Base-by-base conservation (phyloP, 2,888 invertebrate genomes). In the Endotricha flammealis region DNA sequence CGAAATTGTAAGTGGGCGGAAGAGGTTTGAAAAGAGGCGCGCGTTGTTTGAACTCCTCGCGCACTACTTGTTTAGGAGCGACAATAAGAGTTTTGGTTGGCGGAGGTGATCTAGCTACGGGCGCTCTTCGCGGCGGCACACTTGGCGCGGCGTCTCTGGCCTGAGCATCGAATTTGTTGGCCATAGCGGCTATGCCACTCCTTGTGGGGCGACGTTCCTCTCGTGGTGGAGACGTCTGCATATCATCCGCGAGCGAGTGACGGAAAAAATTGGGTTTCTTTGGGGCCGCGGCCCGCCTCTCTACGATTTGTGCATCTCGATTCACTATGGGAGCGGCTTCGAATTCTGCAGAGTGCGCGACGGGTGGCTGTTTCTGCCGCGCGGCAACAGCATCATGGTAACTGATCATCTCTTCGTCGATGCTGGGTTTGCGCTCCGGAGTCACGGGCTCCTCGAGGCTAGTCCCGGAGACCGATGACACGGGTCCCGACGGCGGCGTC, bases 1-100 rank as follows among this genome's bases (percentile, higher is more conserved):
- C 82, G 38, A 85, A 86, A 43, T 86, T 86, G 43, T 83, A 81
- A 1, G 76, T 68, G 2, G 85, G 82, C 0, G 85, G 85, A 0
- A 75, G 71, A 0, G 85, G 85, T 40, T 71, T 61, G 45, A 78
- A 85, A 12, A 68, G 64, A 1, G 75, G 64, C 1, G 57, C 55
- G 1, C 75, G 72, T n/a, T n/a, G n/a, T 39, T 58, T 63, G 1
- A 47, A 39, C 2, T 76, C 78, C 14, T 76, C 74, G 2, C 50
- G 53, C 3, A 23, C n/a, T 4, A 27, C 23, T 13, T 37, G 36
- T 12, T 43, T 43, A 3, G 34, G 32, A 4, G 24, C 16, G 10
- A 31, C 36, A 9, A 36, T 37, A 34, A 20, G 46, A 39, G 32
- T 56, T 38, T 12, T 41, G 4, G 28, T 42, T 29, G 39, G 32